Evolutionary conservation across 2,797 vertebrate genomes (phyloP).

Genomic region (Chromis chromis): DNA sequence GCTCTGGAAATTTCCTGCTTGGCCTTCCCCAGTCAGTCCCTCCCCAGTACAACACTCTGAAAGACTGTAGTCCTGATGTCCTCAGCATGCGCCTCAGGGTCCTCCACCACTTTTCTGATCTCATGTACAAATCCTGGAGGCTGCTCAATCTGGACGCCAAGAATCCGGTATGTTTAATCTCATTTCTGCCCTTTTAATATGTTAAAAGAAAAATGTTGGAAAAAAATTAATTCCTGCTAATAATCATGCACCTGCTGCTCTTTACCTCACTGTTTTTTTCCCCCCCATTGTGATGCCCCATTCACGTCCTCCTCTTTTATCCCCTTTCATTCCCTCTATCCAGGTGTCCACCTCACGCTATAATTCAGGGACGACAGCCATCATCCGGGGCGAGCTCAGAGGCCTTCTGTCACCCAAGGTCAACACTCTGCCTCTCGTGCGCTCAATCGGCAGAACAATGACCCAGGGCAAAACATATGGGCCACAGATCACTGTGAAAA

Average conservation of each 20-base stretch:
- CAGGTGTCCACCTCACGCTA: constrained; percentile 85
- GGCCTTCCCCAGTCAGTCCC: constrained; percentile 84
- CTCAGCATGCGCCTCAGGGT: constrained; percentile 85
- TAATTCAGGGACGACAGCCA: constrained; percentile 83
- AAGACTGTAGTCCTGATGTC: constrained; percentile 82
- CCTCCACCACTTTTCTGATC: constrained; percentile 88
- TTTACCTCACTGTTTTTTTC: not conserved
- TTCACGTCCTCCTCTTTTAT: constrained; percentile 9
- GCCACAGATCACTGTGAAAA: constrained; percentile 88
- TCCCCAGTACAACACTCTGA: constrained; percentile 87
- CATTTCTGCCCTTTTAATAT: constrained; percentile 1
- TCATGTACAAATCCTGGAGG: constrained; percentile 90
- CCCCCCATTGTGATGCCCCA: not conserved
- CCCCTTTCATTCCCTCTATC: not conserved
- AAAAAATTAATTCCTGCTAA: not conserved
- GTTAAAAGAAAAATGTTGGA: not conserved
- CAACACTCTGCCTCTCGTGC: constrained; percentile 87
- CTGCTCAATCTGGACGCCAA: constrained; percentile 84
- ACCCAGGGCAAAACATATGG: constrained; percentile 89
- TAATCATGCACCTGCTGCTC: not conserved
- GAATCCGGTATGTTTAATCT: constrained; percentile 73
- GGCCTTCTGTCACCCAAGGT: constrained; percentile 88
- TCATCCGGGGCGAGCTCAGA: constrained; percentile 86
- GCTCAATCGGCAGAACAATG: constrained; percentile 88
- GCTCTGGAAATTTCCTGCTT: constrained; percentile 77